Conservation (phyloP, 2,888 invertebrate species). For the Boloria euphrosyne region DNA sequence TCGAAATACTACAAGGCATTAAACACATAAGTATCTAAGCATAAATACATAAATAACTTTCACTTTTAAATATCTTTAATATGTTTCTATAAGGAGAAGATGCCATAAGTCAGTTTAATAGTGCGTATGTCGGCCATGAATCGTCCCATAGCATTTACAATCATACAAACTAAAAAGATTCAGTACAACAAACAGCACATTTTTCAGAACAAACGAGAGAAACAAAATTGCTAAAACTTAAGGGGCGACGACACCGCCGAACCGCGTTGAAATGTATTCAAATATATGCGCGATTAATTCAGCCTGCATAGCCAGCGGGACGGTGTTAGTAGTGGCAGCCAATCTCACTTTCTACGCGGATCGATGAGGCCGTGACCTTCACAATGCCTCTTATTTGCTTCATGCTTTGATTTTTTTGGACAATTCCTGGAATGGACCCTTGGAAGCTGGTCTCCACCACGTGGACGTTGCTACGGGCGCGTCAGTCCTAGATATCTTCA, state of each 20-base stretch:
- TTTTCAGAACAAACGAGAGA: slow-evolving; percentile 42
- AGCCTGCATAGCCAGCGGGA: slow-evolving; percentile 82
- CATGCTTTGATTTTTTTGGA: slow-evolving; percentile 68
- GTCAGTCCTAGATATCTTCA: background rate
- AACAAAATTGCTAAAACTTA: slow-evolving; percentile 78
- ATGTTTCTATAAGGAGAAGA: too few relatives aligned
- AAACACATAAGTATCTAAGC: too few relatives aligned
- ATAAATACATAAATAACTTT: too few relatives aligned
- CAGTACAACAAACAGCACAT: background rate
- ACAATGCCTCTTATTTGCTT: slow-evolving; percentile 75
- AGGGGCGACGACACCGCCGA: slow-evolving; percentile 77
- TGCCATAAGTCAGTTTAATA: too few relatives aligned
- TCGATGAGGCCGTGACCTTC: slow-evolving; percentile 82
- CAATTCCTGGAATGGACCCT: slow-evolving; percentile 8
- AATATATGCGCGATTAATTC: slow-evolving; percentile 84
- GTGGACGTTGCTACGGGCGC: background rate
- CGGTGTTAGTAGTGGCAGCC: slow-evolving; percentile 82
- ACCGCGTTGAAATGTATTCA: slow-evolving; percentile 77
- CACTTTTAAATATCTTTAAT: too few relatives aligned
- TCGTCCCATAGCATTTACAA: background rate
- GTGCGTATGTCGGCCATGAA: too few relatives aligned
- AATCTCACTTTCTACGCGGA: slow-evolving; percentile 82
- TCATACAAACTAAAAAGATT: slow-evolving; percentile 1
- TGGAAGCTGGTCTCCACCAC: background rate
- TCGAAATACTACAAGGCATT: too few relatives aligned